Conservation (phyloP, 2,113 vertebrate genomes). For the Halcyon malimbica region DNA sequence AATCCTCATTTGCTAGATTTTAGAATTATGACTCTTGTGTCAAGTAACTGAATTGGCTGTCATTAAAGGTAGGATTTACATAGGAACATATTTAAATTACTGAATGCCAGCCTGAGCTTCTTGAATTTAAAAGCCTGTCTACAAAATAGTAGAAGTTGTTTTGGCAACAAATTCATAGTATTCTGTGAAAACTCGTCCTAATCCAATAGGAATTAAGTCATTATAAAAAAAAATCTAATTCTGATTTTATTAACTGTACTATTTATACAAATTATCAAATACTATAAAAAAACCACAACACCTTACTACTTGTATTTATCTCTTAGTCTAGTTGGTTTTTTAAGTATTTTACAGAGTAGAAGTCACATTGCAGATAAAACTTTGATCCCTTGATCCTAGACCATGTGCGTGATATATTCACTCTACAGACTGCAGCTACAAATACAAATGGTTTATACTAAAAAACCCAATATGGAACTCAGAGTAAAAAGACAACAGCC, state of each 20-base stretch:
- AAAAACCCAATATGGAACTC: background rate
- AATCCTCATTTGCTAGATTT: background rate
- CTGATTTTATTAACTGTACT: background rate
- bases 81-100: background rate
- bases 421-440: background rate
- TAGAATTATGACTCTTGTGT: background rate
- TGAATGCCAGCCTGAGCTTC: background rate
- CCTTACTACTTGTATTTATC: background rate
- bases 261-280: background rate
- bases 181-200: background rate
- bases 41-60: background rate
- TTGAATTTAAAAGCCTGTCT: background rate
- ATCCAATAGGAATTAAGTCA: background rate
- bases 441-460: background rate
- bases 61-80: background rate
- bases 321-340: background rate
- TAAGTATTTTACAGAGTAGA: background rate
- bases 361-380: background rate
- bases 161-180: background rate
- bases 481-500: background rate
- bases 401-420: background rate
- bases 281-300: background rate
- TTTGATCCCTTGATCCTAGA: background rate
- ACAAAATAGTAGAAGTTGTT: background rate
- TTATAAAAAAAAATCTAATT: background rate